Conservation (phyloP, 2,888 invertebrate species). For the Meteorus colon region DNA sequence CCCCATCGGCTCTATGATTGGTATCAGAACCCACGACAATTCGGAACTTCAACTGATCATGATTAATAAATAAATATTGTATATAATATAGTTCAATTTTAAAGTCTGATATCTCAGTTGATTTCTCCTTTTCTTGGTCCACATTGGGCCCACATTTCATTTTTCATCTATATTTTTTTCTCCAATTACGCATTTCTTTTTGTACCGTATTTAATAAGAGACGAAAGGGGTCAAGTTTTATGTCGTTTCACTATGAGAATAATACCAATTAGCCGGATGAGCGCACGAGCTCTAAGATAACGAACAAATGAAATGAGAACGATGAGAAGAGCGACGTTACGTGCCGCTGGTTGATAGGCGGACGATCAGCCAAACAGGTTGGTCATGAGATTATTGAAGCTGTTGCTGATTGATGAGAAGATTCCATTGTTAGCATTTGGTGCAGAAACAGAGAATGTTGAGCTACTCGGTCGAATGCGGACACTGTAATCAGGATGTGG, state of each 20-base stretch:
- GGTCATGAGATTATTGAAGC: conserved; percentile 85
- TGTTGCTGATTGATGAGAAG: conserved; percentile 84
- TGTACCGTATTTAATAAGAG: not conserved
- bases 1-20: too few species aligned
- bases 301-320: conserved; percentile 52
- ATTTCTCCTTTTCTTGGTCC: not conserved
- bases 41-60: not conserved
- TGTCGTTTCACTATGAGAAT: conserved; percentile 8
- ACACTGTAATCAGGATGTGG: conserved; percentile 67
- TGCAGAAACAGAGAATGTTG: conserved; percentile 60
- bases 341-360: conserved; percentile 54
- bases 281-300: conserved; percentile 45
- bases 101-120: not conserved
- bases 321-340: conserved; percentile 53
- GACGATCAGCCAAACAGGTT: conserved; percentile 82
- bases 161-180: not conserved
- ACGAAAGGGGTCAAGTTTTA: conserved; percentile 20
- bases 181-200: not conserved
- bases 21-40: too few species aligned
- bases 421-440: conserved; percentile 75
- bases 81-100: conserved; percentile 2
- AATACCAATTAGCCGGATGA: conserved; percentile 28
- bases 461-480: conserved; percentile 62
- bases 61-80: conserved; percentile 26
- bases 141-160: not conserved